Base-by-base conservation (phyloP, 2,797 vertebrate species). In the Lepilemur ruficaudatus region DNA sequence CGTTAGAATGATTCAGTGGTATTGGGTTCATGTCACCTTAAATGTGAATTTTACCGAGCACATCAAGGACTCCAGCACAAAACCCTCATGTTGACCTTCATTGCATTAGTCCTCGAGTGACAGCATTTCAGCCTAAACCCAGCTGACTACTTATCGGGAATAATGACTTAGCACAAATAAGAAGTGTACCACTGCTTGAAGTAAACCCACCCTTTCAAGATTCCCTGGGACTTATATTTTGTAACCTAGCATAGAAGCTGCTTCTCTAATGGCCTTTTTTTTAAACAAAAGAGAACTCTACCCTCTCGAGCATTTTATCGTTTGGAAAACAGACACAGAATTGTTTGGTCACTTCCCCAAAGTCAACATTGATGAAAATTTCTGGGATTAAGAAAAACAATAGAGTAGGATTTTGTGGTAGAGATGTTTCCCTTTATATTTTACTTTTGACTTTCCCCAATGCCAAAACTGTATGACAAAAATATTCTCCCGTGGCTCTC, bases 361-460 rank as follows among this genome's bases (percentile, higher is more conserved):
- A 90, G 38, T 75, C 96, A 92, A 75, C 63, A 55, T 15, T 35
- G 50, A 20, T 91, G 43, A 95, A 82, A 57, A 46, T 85, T 78
- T 96, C 84, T 72, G 65, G 65, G 43, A 89, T 87, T 78, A 91
- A 95, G 79, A 41, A 75, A 94, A 95, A 72, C 63, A 94, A 30
- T n/a, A 46, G 50, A 30, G 70, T 50, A 48, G 57, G 35, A 90
- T 88, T 95, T 93, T 38, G 59, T 88, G 78, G 61, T 85, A 14
- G 52, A 43, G 59, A 85, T 70, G 52, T 75, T 91, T 57, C 65
- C 65, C 70, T 93, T 93, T 57, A n/a, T 73, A 76, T 59, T 94
- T 92, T 20, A 83, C 57, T 6, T 91, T 43, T 87, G 85, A 95
- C 35, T 78, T 84, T 93, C 89, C 38, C 57, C 48, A 38, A 0